These are phyloP conservation scores for Sturnus vulgaris DNA, from an alignment of 2,113 vertebrate genomes.

Conservation along the genomic window DNA sequence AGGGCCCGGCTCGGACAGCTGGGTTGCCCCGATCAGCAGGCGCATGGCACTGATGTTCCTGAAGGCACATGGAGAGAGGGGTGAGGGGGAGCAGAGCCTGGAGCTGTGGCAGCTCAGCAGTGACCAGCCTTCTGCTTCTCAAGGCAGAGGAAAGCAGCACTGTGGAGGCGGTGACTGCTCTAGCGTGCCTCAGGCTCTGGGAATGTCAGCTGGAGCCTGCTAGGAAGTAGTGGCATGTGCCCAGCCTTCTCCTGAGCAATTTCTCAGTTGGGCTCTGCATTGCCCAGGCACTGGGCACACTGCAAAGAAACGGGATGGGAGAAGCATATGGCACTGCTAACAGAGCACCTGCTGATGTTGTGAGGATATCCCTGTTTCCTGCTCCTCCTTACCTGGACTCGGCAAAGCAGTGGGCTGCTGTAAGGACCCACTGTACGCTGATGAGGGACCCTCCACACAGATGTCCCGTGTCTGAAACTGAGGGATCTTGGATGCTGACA, in stretches of 20 bases:
- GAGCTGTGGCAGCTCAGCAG: neutral
- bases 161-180: neutral
- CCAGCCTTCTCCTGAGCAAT: neutral
- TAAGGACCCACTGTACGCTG: neutral
- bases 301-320: neutral
- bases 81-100: neutral
- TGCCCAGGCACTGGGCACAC: neutral
- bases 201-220: neutral
- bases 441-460: neutral
- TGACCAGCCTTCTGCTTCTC: neutral
- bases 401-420: neutral
- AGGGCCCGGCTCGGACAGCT: neutral
- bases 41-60: neutral
- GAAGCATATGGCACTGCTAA: neutral
- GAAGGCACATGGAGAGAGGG: neutral
- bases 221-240: neutral
- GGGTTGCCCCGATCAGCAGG: neutral
- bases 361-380: neutral
- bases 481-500: neutral
- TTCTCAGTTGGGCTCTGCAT: neutral
- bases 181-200: neutral
- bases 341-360: neutral
- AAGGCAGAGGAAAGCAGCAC: neutral
- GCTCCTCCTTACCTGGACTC: neutral
- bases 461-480: neutral